phyloP scores from a whole-genome alignment of 2,888 invertebrate species.

The Drosophila silvestris region DNA sequence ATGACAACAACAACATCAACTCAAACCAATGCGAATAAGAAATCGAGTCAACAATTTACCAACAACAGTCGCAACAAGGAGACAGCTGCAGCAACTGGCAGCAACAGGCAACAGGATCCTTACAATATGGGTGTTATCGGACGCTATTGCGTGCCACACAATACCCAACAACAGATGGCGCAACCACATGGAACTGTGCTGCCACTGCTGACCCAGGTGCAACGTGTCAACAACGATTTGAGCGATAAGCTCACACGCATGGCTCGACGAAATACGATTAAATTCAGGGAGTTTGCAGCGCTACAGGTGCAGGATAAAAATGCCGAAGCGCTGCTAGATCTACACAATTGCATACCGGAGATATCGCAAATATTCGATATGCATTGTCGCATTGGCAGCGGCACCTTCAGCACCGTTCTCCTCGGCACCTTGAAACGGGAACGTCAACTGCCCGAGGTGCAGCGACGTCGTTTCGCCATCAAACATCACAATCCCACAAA shows the following conservation, averaged over 20 bases:
- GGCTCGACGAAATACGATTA: conserved; percentile 52
- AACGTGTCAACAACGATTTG: conserved; percentile 43
- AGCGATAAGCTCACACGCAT: conserved; percentile 46
- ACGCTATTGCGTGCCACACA: conserved; percentile 27
- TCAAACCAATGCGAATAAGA: conserved; percentile 14
- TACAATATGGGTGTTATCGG: conserved; percentile 20
- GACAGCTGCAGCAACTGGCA: neutral
- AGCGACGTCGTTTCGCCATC: conserved; percentile 90
- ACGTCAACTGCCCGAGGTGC: conserved; percentile 83
- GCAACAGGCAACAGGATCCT: neutral
- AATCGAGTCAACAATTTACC: conserved; percentile 2
- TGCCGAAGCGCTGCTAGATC: conserved; percentile 80
- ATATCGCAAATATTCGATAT: conserved; percentile 88
- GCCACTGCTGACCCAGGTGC: conserved; percentile 48
- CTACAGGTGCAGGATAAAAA: conserved; percentile 66
- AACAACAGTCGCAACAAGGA: conserved; percentile 21
- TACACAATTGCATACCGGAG: conserved; percentile 86
- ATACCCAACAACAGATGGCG: conserved; percentile 1
- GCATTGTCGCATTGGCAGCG: conserved; percentile 91
- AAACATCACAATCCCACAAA: conserved; percentile 95
- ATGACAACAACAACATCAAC: neutral
- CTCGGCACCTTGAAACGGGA: conserved; percentile 88
- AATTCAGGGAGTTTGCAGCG: conserved; percentile 47
- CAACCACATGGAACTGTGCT: conserved; percentile 15
- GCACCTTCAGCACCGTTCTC: conserved; percentile 95